Conservation (phyloP, 2,888 invertebrate species). For the Macrosoma leucophasiata region DNA sequence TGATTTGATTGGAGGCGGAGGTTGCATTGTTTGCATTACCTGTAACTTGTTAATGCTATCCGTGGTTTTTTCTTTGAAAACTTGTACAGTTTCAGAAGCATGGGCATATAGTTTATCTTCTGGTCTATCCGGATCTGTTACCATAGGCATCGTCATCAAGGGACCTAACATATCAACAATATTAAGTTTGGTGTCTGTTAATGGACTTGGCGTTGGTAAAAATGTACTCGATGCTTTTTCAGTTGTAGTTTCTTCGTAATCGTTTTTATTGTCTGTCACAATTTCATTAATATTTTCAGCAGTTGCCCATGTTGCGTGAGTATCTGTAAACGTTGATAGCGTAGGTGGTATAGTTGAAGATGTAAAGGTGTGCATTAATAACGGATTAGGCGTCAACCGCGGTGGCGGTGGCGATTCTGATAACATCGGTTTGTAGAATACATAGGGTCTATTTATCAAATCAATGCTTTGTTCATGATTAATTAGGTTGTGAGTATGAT, state of each 20-base stretch:
- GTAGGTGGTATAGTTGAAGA: slow-evolving; percentile 50
- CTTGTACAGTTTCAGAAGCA: slow-evolving; percentile 58
- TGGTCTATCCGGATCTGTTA: slow-evolving; percentile 51
- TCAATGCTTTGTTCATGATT: slow-evolving; percentile 36
- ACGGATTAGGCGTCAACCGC: slow-evolving; percentile 37
- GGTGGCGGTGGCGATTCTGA: slow-evolving; percentile 53
- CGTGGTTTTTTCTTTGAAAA: slow-evolving; percentile 47
- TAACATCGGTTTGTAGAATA: slow-evolving; percentile 56
- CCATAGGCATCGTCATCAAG: slow-evolving; percentile 67
- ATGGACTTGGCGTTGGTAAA: slow-evolving; percentile 32
- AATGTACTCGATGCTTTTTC: slow-evolving; percentile 34
- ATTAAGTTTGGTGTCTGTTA: slow-evolving; percentile 36
- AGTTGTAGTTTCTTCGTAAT: slow-evolving; percentile 43
- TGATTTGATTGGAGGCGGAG: slow-evolving; percentile 57
- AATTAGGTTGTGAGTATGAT: slow-evolving; percentile 61
- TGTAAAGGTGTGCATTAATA: slow-evolving; percentile 45
- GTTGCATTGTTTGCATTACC: slow-evolving; percentile 78
- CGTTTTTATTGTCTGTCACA: slow-evolving; percentile 35
- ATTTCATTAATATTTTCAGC: slow-evolving; percentile 37
- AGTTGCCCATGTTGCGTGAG: slow-evolving; percentile 34
- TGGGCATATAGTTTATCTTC: slow-evolving; percentile 65
- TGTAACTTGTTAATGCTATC: slow-evolving; percentile 52
- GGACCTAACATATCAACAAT: slow-evolving; percentile 58
- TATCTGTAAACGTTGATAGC: slow-evolving; percentile 26
- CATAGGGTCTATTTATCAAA: slow-evolving; percentile 39